Conservation (phyloP, 2,797 vertebrate species). For the Hemitrygon akajei region DNA sequence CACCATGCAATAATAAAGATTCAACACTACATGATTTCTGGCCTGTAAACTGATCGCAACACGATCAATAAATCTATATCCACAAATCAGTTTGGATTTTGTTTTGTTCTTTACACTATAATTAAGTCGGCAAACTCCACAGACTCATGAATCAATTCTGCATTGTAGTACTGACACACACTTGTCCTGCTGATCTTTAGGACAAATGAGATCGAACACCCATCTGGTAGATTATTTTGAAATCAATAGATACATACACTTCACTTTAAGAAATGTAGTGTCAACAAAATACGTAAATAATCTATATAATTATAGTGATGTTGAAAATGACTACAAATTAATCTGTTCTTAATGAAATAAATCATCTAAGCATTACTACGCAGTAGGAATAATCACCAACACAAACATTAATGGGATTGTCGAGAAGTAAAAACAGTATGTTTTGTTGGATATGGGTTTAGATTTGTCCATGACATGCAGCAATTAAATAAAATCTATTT, state of each 20-base stretch:
- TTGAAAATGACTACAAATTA: not conserved
- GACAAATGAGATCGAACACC: not conserved
- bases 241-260: not conserved
- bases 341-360: not conserved
- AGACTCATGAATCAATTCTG: not conserved
- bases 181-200: not conserved
- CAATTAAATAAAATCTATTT: not conserved
- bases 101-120: not conserved
- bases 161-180: not conserved
- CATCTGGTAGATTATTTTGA: not conserved
- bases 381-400: not conserved
- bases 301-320: not conserved
- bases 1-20: not conserved
- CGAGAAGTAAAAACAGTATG: not conserved
- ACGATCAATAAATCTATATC: not conserved
- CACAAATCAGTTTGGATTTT: conserved; percentile 2
- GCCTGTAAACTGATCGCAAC: not conserved
- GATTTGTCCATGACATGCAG: not conserved
- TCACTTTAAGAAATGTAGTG: not conserved
- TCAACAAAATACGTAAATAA: not conserved
- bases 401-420: not conserved
- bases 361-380: not conserved
- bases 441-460: not conserved
- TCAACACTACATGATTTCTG: not conserved
- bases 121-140: not conserved